Percentiles rank a stretch among this genome's conserved stretches.
Conservation (phyloP, 2,797 vertebrate genomes). For the Tympanoctomys barrerae region DNA sequence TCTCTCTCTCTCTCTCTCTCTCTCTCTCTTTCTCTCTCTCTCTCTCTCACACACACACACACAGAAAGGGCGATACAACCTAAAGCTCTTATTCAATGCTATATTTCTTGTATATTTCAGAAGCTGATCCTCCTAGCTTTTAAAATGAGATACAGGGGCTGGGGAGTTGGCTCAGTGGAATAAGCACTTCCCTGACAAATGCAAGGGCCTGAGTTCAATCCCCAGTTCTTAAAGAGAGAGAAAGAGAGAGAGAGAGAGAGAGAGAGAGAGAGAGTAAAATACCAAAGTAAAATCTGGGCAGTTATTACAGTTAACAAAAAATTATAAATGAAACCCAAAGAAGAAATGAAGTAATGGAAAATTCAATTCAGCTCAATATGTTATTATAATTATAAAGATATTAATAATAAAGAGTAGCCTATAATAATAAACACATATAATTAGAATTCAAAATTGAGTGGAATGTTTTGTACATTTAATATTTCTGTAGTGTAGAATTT, state of each 20-base stretch:
- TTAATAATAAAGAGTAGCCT: background rate
- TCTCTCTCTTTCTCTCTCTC: too few relatives aligned
- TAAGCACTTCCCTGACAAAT: too few relatives aligned
- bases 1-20: too few relatives aligned
- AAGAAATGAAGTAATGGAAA: background rate
- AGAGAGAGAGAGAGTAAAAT: background rate
- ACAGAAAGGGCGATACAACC: background rate
- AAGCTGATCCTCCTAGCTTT: slow-evolving; percentile 28
- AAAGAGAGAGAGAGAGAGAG: background rate
- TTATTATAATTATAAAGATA: background rate
- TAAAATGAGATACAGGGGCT: too few relatives aligned
- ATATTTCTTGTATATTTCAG: background rate
- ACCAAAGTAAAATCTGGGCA: slow-evolving; percentile 23
- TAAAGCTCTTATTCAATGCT: slow-evolving; percentile 16
- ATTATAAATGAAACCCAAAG: slow-evolving; percentile 54
- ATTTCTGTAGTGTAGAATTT: slow-evolving; percentile 30
- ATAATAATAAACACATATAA: background rate
- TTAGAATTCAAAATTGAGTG: slow-evolving; percentile 38
- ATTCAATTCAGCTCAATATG: slow-evolving; percentile 5
- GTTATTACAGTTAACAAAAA: slow-evolving; percentile 16
- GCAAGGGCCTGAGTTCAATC: too few relatives aligned
- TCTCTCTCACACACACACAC: background rate
- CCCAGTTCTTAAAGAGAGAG: too few relatives aligned
- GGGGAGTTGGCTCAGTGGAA: too few relatives aligned
- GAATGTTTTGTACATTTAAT: background rate